Conservation (phyloP, 2,113 vertebrate genomes). For the Zosterops pallidus region DNA sequence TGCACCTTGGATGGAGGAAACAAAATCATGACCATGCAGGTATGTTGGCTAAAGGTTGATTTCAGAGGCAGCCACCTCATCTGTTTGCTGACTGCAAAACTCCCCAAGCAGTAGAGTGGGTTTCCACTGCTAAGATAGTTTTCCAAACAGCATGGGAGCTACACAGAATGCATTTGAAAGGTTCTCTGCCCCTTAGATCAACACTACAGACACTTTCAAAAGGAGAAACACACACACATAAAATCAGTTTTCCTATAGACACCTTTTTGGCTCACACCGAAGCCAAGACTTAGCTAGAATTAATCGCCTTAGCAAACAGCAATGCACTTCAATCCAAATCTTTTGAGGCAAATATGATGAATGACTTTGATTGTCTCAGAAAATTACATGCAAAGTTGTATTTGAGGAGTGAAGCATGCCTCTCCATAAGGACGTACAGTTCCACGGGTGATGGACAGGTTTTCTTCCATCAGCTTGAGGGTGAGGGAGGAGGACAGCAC, state of each 20-base stretch:
- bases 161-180: neutral
- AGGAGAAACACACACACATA: neutral
- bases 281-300: slow-evolving; percentile 36
- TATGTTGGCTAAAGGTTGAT: neutral
- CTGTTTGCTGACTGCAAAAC: neutral
- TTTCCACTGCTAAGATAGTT: neutral
- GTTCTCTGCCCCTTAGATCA: neutral
- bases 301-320: neutral
- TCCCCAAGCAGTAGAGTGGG: neutral
- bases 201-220: neutral
- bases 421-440: neutral
- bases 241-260: slow-evolving; percentile 19
- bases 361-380: neutral
- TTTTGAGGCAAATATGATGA: slow-evolving; percentile 25
- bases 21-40: neutral
- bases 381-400: slow-evolving; percentile 5
- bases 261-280: slow-evolving; percentile 38
- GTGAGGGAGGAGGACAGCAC: neutral
- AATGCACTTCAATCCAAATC: neutral
- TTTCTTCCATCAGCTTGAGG: slow-evolving; percentile 14
- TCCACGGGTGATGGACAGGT: neutral
- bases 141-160: neutral
- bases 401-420: neutral
- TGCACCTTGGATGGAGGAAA: neutral
- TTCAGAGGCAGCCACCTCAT: neutral